Percentiles rank a stretch among this genome's conserved stretches.
Conservation (phyloP, 92 coral and sea anemone species). For the Parazoanthus atlanticus region DNA sequence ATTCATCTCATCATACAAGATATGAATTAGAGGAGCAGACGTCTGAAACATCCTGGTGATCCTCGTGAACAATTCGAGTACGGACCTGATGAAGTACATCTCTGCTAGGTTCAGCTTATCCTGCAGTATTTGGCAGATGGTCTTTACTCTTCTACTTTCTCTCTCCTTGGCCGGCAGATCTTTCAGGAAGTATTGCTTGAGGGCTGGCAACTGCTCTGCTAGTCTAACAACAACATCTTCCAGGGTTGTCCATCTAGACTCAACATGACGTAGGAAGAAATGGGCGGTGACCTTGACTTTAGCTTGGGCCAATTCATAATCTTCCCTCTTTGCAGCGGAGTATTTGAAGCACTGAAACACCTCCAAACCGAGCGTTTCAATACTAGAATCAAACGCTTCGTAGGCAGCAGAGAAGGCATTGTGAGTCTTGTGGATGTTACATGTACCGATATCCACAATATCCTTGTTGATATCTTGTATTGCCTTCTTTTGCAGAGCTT, state of each 20-base stretch:
- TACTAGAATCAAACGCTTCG: slow-evolving; percentile 47
- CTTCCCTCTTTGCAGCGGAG: slow-evolving; percentile 46
- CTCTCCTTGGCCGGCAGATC: slow-evolving; percentile 49
- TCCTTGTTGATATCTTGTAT: slow-evolving; percentile 47
- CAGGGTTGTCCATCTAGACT: slow-evolving; percentile 49
- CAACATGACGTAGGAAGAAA: slow-evolving; percentile 47
- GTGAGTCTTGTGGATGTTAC: slow-evolving; percentile 49
- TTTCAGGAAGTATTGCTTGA: slow-evolving; percentile 48
- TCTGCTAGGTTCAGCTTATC: slow-evolving; percentile 49
- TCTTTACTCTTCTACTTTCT: slow-evolving; percentile 46
- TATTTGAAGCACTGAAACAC: slow-evolving; percentile 46
- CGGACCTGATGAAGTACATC: slow-evolving; percentile 48
- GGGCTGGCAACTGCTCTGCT: slow-evolving; percentile 49
- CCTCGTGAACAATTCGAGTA: slow-evolving; percentile 48
- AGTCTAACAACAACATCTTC: slow-evolving; percentile 48
- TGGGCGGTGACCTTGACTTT: slow-evolving; percentile 50
- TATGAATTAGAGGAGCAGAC: slow-evolving; percentile 47
- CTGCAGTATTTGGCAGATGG: slow-evolving; percentile 46
- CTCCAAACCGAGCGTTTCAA: slow-evolving; percentile 48
- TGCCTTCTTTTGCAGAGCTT: slow-evolving; percentile 41
- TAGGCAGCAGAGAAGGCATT: slow-evolving; percentile 50
- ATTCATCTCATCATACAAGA: slow-evolving; percentile 44
- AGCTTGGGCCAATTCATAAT: slow-evolving; percentile 50
- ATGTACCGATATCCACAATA: slow-evolving; percentile 44
- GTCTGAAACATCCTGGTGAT: slow-evolving; percentile 45